phyloP scores from a whole-genome alignment of 2,797 vertebrate species.

The Myripristis jacobus region DNA sequence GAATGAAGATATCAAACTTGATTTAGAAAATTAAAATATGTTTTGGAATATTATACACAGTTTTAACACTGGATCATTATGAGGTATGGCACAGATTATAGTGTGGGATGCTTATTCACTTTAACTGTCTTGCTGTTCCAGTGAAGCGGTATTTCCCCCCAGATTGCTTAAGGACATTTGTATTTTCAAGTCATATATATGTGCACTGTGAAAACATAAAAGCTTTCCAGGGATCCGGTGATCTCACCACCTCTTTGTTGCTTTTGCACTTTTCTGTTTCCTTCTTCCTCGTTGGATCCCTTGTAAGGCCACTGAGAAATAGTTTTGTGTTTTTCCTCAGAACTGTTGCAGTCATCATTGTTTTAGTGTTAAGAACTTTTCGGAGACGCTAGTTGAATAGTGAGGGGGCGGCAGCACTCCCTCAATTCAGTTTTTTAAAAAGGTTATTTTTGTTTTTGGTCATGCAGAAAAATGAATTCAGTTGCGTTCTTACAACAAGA shows the following conservation, averaged over 20 bases:
- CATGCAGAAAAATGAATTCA: too few species aligned
- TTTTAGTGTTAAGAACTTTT: too few species aligned
- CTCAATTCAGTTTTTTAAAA: too few species aligned
- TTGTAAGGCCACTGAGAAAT: not conserved
- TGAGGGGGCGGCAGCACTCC: too few species aligned
- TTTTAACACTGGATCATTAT: not conserved
- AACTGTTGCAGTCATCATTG: not conserved
- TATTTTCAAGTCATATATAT: not conserved
- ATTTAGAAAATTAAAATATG: too few species aligned
- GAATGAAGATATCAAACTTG: too few species aligned
- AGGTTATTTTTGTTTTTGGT: too few species aligned
- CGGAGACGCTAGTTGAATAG: too few species aligned
- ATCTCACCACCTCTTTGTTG: not conserved
- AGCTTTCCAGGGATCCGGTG: not conserved
- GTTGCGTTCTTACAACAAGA: too few species aligned
- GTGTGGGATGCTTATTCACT: not conserved
- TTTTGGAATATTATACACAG: not conserved
- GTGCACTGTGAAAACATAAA: not conserved
- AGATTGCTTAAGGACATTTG: not conserved
- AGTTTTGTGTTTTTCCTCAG: not conserved
- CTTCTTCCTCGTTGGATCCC: slow-evolving; percentile 35
- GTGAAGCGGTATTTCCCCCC: not conserved
- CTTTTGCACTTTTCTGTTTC: slow-evolving; percentile 18
- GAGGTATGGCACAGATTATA: not conserved
- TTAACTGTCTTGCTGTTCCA: not conserved